Evolutionary conservation across 2,113 vertebrate species (phyloP).

Genomic region (Hypomesus transpacificus): DNA sequence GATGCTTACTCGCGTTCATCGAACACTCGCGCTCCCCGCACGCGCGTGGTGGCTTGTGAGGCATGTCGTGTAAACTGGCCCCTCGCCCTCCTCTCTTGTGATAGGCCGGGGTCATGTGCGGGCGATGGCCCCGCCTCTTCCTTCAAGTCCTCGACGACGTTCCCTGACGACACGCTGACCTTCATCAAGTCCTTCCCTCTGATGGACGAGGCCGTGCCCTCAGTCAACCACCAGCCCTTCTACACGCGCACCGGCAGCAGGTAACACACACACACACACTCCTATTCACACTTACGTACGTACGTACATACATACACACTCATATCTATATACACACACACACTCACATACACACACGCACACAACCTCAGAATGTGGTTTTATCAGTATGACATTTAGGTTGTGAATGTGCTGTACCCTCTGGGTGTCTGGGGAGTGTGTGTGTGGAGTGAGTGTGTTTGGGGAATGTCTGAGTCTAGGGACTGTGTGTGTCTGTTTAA

Average conservation of each 20-base stretch:
- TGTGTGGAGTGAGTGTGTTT: too few relatives aligned
- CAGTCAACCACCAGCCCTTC: slow-evolving; percentile 73
- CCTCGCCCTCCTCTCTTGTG: not conserved
- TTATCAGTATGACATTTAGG: not conserved
- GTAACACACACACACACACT: slow-evolving; percentile 48
- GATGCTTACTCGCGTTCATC: too few relatives aligned
- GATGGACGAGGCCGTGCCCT: slow-evolving; percentile 79
- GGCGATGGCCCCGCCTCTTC: slow-evolving; percentile 71
- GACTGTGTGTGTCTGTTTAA: too few relatives aligned
- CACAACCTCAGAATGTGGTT: not conserved
- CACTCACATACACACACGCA: slow-evolving; percentile 6
- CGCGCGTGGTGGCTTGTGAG: not conserved
- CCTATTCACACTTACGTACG: not conserved
- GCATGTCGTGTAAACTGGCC: not conserved
- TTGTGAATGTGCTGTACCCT: not conserved
- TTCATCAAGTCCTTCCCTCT: slow-evolving; percentile 91
- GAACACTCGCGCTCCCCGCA: too few relatives aligned
- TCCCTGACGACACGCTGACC: slow-evolving; percentile 82
- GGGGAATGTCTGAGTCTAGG: too few relatives aligned
- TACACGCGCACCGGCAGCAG: slow-evolving; percentile 81
- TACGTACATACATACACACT: not conserved
- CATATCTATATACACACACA: not conserved
- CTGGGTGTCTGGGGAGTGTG: not conserved
- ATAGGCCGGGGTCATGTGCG: slow-evolving; percentile 83
- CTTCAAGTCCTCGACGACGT: slow-evolving; percentile 75